These are phyloP conservation scores for Subacronicta megacephala DNA, from an alignment of 2,888 invertebrate genomes.

Conservation along the genomic window DNA sequence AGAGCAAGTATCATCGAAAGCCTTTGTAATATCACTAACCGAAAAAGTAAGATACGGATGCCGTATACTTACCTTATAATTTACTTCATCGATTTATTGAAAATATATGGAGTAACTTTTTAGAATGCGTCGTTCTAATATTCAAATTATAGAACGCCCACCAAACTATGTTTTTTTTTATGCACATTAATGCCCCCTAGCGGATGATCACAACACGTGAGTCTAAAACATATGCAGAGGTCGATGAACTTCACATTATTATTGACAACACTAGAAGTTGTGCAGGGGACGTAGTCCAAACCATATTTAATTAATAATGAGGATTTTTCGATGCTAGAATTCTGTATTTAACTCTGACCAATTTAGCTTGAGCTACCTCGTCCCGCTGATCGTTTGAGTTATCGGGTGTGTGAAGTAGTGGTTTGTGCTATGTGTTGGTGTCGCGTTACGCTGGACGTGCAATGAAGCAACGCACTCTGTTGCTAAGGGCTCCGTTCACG, in stretches of 20 bases:
- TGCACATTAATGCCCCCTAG: constrained; percentile 33
- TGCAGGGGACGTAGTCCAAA: constrained; percentile 50
- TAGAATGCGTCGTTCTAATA: constrained; percentile 11
- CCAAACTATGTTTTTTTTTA: constrained; percentile 28
- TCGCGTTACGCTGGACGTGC: constrained; percentile 44
- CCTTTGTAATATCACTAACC: background rate
- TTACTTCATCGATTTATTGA: constrained; percentile 43
- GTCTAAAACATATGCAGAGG: constrained; percentile 44
- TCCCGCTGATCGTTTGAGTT: constrained; percentile 22
- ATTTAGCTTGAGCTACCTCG: constrained; percentile 28
- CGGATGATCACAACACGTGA: constrained; percentile 28
- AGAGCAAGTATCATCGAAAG: constrained; percentile 11
- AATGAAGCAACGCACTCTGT: constrained; percentile 75
- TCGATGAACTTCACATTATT: constrained; percentile 52
- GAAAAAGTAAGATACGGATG: constrained; percentile 4
- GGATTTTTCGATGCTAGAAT: constrained; percentile 51
- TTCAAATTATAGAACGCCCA: constrained; percentile 41
- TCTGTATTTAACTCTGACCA: constrained; percentile 33
- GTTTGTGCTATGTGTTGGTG: constrained; percentile 27
- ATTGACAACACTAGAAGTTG: constrained; percentile 47
- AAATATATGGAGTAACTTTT: constrained; percentile 27
- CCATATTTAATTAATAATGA: constrained; percentile 58
- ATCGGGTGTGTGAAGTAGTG: constrained; percentile 1
- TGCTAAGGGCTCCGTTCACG: constrained; percentile 77
- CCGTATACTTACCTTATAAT: constrained; percentile 35